Evolutionary conservation across 2,797 vertebrate genomes (phyloP).

Genomic region (Lutjanus argentimaculatus): DNA sequence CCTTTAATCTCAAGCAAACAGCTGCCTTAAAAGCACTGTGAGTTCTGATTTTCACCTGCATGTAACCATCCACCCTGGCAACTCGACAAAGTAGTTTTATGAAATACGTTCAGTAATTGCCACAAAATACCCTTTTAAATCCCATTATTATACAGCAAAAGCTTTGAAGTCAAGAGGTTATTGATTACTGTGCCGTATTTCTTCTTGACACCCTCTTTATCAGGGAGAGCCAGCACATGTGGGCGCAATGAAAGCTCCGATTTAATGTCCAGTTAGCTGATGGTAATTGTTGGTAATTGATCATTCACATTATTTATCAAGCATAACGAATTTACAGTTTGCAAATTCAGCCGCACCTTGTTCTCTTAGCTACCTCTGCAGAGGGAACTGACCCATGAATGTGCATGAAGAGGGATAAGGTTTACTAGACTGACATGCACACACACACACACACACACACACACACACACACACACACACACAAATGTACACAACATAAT

Average conservation of each 20-base stretch:
- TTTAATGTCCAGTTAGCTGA: conserved; percentile 55
- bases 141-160: conserved; percentile 41
- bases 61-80: conserved; percentile 17
- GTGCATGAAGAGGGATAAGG: conserved; percentile 38
- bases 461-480: conserved; percentile 9
- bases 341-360: conserved; percentile 37
- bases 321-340: conserved; percentile 46
- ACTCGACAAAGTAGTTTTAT: conserved; percentile 30
- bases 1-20: not conserved
- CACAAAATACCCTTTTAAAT: conserved; percentile 48
- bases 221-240: conserved; percentile 50
- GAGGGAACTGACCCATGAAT: conserved; percentile 22
- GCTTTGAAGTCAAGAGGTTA: conserved; percentile 47
- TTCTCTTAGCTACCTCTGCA: conserved; percentile 35
- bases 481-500: conserved; percentile 23
- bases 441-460: conserved; percentile 6
- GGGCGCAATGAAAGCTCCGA: conserved; percentile 51
- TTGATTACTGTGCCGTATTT: conserved; percentile 59
- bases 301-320: conserved; percentile 58
- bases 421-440: conserved; percentile 44
- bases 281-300: conserved; percentile 46
- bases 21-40: not conserved
- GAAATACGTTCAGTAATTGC: conserved; percentile 37
- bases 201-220: conserved; percentile 50
- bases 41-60: conserved; percentile 34